Base-by-base conservation (phyloP, 2,888 invertebrate species). In the Leptinotarsa peninsularis region DNA sequence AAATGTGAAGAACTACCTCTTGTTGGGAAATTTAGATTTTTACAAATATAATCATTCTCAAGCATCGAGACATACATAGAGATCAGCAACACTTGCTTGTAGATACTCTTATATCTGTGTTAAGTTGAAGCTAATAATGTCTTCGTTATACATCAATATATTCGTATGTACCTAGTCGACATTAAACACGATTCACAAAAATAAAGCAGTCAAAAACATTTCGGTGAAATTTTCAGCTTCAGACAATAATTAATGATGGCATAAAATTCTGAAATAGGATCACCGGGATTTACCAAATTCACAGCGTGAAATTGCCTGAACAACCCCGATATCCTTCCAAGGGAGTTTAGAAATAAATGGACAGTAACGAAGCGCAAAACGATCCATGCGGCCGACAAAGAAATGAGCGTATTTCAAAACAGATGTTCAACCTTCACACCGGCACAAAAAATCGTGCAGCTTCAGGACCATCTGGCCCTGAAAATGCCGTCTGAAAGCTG, bases 291-390 rank as follows among this genome's bases (percentile, higher is more conserved):
- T n/a, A 27, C 63, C n/a, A 13, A 63, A 63, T 63, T 23, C 63
- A 63, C 15, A 33, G 63, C 63, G 63, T 63, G 63, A 63, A 63
- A 63, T 63, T 63, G 43, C 63, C n/a, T n/a, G 63, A 63, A 63
- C 63, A 63, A 63, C 63, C 63, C 43, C 43, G 63, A 43, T 4
- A 63, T 33, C 27, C 43, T 43, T 23, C n/a, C 7, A 33, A 10
- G 69, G 23, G 67, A 70, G 23, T 71, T 69, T 56, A 69, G 72
- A 52, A 72, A n/a, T 66, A 75, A 76, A 76, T 72, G 72, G 70
- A 67, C 73, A 72, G 76, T 72, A 74, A 71, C 76, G 72, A 76
- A 76, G 71, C 70, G 74, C 67, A 66, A 72, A 77, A 75, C 27
- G 75, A 67, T 60, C 77, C 67, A 52, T 63, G 52, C 21, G 72